Conservation (phyloP, 1,140 invertebrate species). For the Alviniconcha marisindica region DNA sequence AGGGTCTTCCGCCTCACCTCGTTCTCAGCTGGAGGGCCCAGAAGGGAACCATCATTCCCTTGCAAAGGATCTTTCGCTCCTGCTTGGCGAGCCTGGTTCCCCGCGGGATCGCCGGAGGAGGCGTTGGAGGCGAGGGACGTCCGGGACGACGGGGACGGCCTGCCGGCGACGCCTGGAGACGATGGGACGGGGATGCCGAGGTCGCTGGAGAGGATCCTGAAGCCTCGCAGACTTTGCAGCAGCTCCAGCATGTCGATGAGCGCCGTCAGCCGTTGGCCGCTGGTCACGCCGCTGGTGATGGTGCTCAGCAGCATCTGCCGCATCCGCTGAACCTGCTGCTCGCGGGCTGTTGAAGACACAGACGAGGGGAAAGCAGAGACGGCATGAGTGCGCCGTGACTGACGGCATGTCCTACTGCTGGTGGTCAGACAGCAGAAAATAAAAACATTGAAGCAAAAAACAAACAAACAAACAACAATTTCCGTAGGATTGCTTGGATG, state of each 20-base stretch:
- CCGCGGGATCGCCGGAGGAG: not conserved
- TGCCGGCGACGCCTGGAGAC: not conserved
- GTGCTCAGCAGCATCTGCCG: not conserved
- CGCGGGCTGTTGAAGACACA: not conserved
- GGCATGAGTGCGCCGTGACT: no score
- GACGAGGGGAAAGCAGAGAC: no score
- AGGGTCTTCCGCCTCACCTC: not conserved
- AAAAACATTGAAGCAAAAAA: no score
- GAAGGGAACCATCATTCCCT: no score
- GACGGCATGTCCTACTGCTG: no score
- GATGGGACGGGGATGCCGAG: not conserved
- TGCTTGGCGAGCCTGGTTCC: not conserved
- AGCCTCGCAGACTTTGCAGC: not conserved
- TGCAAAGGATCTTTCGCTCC: no score
- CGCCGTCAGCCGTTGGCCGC: not conserved
- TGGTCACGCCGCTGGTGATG: slow-evolving; percentile 1
- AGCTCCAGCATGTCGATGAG: slow-evolving; percentile 1
- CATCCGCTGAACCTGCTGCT: slow-evolving; percentile 7
- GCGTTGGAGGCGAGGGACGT: not conserved
- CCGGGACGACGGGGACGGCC: not conserved
- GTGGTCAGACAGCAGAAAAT: no score
- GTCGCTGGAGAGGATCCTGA: slow-evolving; percentile 12
- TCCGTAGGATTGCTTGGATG: no score
- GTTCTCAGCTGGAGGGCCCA: not conserved
- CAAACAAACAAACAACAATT: no score